Base-by-base conservation (phyloP, 2,888 invertebrate genomes). In the Nasonia oneida region DNA sequence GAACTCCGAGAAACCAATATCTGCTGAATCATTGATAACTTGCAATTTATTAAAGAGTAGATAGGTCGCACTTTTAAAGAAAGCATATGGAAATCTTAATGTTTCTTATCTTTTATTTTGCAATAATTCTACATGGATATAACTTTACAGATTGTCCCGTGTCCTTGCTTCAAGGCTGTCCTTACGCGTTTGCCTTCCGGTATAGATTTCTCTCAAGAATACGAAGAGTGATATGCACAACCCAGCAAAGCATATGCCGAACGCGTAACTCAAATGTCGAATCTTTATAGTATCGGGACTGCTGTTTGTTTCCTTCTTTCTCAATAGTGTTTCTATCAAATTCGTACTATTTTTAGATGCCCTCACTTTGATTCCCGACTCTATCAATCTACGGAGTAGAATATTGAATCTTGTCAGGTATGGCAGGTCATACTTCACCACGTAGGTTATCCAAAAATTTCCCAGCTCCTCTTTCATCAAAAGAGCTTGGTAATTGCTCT, bases 391-490 rank as follows among this genome's bases (percentile, higher is more conserved):
- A 12, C 70, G 67, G 15, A 76, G 47, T 33, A 83, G 29, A 2
- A 37, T n/a, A 12, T 83, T n/a, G 15, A 83, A 83, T 39, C 29
- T 83, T 3, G 37, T 10, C 5, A 87, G 61, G 18, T 85, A 88
- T 0, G 88, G 88, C 53, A 87, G 86, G 1, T 82, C 84, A 12
- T 87, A 82, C 82, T 85, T 86, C 8, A 89, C 84, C 4, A 88
- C 67, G 71, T 88, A 89, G 2, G 87, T 87, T 15, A 82, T 84
- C 88, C 87, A 89, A 83, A 87, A 87, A 57, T 71, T 77, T 1
- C 82, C 82, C 6, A 89, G 70, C 29, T 76, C 71, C 74, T 89
- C 87, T 15, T 86, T 80, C 64, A 89, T 80, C 18, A 88, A 53
- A 76, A 88, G 87, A 42, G 88, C 74, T 15, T 81, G 23, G 50